phyloP scores from a whole-genome alignment of 1,140 invertebrate genomes.

The Mactra quadrangularis region DNA sequence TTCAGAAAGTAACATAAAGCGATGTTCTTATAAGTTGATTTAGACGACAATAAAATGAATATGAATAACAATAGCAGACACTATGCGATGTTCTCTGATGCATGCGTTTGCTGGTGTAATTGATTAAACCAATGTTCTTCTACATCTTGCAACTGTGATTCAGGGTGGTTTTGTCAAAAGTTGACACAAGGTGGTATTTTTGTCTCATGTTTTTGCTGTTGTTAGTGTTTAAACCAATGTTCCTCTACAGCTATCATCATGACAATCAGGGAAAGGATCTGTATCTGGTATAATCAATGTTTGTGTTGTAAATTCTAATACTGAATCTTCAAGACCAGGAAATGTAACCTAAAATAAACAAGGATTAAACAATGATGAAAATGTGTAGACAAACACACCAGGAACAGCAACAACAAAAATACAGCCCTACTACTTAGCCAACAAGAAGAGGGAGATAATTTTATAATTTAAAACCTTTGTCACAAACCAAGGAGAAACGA shows the following conservation, averaged over 20 bases:
- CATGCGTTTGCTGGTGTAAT: too few relatives aligned
- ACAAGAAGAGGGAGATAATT: too few relatives aligned
- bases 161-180: neutral
- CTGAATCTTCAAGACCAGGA: slow-evolving; percentile 68
- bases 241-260: slow-evolving; percentile 70
- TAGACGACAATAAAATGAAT: too few relatives aligned
- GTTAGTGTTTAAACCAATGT: slow-evolving; percentile 66
- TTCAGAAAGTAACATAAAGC: too few relatives aligned
- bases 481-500: too few relatives aligned
- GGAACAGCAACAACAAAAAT: too few relatives aligned
- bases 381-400: neutral
- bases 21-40: too few relatives aligned
- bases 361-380: neutral
- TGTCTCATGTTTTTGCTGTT: neutral
- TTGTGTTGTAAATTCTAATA: slow-evolving; percentile 78
- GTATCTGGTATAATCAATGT: slow-evolving; percentile 76
- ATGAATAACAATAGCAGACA: too few relatives aligned
- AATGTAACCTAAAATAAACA: slow-evolving; percentile 71
- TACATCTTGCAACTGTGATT: neutral
- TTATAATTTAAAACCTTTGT: too few relatives aligned
- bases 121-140: too few relatives aligned
- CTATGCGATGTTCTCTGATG: too few relatives aligned
- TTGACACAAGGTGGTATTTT: neutral
- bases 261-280: slow-evolving; percentile 77
- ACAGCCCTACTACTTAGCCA: neutral